Evolutionary conservation across 2,113 vertebrate species (phyloP).

Genomic region (Mola mola): DNA sequence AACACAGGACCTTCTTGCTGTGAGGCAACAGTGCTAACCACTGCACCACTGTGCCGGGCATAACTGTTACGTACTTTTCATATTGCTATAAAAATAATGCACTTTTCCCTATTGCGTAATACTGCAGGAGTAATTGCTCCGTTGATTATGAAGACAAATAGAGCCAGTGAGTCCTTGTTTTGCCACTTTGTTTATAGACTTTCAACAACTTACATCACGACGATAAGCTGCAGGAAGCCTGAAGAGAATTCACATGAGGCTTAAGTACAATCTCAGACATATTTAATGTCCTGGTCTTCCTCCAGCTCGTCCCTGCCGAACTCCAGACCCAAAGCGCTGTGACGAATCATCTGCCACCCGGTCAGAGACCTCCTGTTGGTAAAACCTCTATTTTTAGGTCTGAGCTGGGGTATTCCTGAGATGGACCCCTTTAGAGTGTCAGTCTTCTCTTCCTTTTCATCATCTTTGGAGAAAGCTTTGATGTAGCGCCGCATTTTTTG

Average conservation of each 20-base stretch:
- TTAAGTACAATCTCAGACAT: slow-evolving; percentile 37
- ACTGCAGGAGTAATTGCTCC: slow-evolving; percentile 69
- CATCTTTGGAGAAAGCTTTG: too few species aligned
- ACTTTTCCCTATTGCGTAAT: slow-evolving; percentile 60
- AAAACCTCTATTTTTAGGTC: slow-evolving; percentile 14
- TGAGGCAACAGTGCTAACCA: too few species aligned
- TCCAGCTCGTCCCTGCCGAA: slow-evolving; percentile 47
- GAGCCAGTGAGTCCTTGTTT: slow-evolving; percentile 7
- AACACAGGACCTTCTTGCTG: slow-evolving; percentile 5
- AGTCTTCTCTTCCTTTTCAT: too few species aligned
- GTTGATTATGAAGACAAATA: slow-evolving; percentile 26
- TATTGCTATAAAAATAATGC: slow-evolving; percentile 62
- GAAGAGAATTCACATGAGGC: not conserved
- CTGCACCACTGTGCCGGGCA: too few species aligned
- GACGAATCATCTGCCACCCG: slow-evolving; percentile 86
- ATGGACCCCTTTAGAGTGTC: too few species aligned
- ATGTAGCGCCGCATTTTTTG: too few species aligned
- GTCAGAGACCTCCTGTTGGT: slow-evolving; percentile 70
- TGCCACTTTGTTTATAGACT: slow-evolving; percentile 4
- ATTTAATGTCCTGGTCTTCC: slow-evolving; percentile 60
- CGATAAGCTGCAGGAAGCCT: too few species aligned
- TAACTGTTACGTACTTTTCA: slow-evolving; percentile 45
- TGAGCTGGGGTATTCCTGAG: slow-evolving; percentile 32
- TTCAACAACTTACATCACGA: not conserved
- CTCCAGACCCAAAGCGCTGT: slow-evolving; percentile 79